These are phyloP conservation scores for Helarctos malayanus DNA, from an alignment of 2,797 vertebrate species.

Conservation along the genomic window DNA sequence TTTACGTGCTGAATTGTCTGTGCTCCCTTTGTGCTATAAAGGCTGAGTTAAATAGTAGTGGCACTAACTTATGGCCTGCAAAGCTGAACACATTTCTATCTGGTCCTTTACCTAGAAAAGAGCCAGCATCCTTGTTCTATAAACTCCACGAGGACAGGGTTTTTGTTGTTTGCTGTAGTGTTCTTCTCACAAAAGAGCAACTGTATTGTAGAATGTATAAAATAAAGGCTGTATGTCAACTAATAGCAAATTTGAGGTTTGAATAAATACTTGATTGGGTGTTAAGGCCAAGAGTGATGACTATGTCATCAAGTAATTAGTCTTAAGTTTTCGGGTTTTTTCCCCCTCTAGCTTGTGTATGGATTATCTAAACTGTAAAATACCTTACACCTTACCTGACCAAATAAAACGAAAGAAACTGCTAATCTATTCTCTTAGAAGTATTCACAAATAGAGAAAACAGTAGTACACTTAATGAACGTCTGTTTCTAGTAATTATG, in stretches of 20 bases:
- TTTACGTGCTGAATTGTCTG: background rate
- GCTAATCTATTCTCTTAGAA: background rate
- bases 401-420: background rate
- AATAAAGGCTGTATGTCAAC: background rate
- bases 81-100: background rate
- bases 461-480: background rate
- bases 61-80: background rate
- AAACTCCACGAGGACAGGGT: background rate
- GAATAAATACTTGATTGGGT: background rate
- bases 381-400: background rate
- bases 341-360: background rate
- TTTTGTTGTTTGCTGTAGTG: background rate
- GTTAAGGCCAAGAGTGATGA: background rate
- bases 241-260: background rate
- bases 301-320: background rate
- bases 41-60: background rate
- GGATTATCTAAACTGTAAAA: background rate
- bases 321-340: background rate
- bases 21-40: background rate
- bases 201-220: background rate
- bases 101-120: background rate
- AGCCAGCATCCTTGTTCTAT: background rate
- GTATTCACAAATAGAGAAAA: background rate
- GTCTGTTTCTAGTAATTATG: constrained; percentile 1
- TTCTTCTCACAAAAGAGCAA: background rate